Conservation (phyloP, 2,888 invertebrate species). For the Stenotaenia linearis region DNA sequence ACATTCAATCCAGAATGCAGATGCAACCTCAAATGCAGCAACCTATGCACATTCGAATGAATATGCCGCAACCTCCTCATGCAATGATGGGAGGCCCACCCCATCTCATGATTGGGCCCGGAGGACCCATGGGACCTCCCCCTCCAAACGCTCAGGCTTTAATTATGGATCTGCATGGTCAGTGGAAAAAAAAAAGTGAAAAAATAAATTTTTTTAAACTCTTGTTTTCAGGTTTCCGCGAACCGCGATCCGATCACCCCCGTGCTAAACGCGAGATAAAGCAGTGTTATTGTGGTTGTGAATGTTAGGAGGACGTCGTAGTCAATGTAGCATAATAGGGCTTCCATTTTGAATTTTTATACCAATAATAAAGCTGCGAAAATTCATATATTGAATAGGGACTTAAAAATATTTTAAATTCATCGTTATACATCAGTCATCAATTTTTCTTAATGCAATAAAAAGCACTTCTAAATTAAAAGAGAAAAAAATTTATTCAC, state of each 20-base stretch:
- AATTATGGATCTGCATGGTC: conserved; percentile 3
- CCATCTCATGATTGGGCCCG: conserved; percentile 6
- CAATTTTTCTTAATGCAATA: background rate
- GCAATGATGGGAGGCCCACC: background rate
- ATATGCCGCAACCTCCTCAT: background rate
- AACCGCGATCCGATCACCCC: conserved; percentile 7
- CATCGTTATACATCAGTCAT: conserved; percentile 19
- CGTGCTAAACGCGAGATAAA: conserved; percentile 17
- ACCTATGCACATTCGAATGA: background rate
- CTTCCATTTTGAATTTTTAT: background rate
- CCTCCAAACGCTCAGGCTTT: conserved; percentile 3
- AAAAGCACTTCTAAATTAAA: background rate
- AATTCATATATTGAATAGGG: background rate
- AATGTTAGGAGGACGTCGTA: background rate
- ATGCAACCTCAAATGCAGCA: conserved; percentile 30
- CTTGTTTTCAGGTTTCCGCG: conserved; percentile 8
- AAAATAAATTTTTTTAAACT: background rate
- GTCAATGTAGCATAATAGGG: background rate
- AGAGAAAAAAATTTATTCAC: background rate
- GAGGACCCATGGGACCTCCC: conserved; percentile 24
- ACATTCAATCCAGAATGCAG: conserved; percentile 26
- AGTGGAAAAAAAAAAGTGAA: no score
- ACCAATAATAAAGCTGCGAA: background rate
- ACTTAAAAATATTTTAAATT: background rate
- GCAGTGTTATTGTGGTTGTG: conserved; percentile 26